Evolutionary conservation across 2,888 invertebrate genomes (phyloP), one percentile per base, ranked within the genome.

Genomic region (Sicus ferrugineus): DNA sequence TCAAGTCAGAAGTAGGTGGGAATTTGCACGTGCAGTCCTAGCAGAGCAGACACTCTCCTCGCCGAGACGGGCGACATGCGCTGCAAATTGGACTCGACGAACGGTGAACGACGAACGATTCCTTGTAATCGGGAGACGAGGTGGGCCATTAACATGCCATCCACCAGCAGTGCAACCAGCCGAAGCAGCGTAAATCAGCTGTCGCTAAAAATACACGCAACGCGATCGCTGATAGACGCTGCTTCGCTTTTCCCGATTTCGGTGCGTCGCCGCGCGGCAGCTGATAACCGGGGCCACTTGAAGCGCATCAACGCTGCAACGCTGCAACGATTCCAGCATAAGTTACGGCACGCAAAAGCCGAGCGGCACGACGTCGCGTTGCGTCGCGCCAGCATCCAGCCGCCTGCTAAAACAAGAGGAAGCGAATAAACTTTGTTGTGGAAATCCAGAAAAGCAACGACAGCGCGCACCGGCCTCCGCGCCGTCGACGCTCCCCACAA

Each of bases 341-440:
- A 14, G 5, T 54, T 54, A 14, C 26, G 26, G 4, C 26, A 3
- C 23, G 26, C 26, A 23, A 26, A 26, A 54, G n/a, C 4, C n/a
- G n/a, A 54, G 16, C 26, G 54, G 23, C 14, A 54, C n/a, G n/a
- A n/a, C n/a, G n/a, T n/a, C n/a, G n/a, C n/a, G n/a, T n/a, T n/a
- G n/a, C n/a, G n/a, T n/a, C n/a, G n/a, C n/a, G n/a, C n/a, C n/a
- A n/a, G n/a, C n/a, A n/a, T n/a, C n/a, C n/a, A n/a, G n/a, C n/a
- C n/a, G n/a, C n/a, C n/a, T n/a, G 14, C 23, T 26, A 54, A 21
- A 54, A 28, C 26, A 26, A 23, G 3, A 23, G 9, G 23, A 21
- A 54, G 21, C 23, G 28, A 28, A 54, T 5, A 54, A 54, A 54
- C 54, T 54, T 54, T 54, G 54, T 54, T 54, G 54, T 54, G 54